Base-by-base conservation (phyloP, 2,113 vertebrate species). In the Marmota flaviventris region DNA sequence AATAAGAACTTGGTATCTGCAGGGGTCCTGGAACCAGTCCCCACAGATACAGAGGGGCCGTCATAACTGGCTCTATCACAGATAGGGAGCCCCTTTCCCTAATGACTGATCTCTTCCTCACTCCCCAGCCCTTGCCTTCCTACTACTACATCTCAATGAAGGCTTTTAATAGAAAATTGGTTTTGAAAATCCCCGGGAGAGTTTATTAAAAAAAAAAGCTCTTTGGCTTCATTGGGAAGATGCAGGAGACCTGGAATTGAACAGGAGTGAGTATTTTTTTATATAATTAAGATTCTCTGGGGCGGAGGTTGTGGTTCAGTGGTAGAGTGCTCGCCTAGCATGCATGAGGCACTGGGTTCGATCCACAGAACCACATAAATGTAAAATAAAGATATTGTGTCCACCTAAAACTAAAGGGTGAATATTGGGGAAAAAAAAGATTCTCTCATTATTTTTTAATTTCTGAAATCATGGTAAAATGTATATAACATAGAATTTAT, bases 401-500 rank as follows among this genome's bases (percentile, higher is more conserved):
- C 45, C 45, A 45, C 45, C 45, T 45, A 45, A 45, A 45, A 45
- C 45, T 45, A 45, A 45, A 45, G 45, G 45, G 45, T 45, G 8
- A 45, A 45, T 45, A 45, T 45, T 45, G 45, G 45, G 45, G 45
- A 8, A 9, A 45, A 45, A 45, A 45, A 75, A 34, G 8, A 82
- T 75, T 39, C 12, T 18, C 76, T 87, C 32, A 22, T 78, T 85
- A 45, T 89, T 63, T 82, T 93, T 48, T 81, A 42, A 29, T 70
- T 92, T 92, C 51, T 18, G 37, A 92, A 87, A 65, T 37, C 17
- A 5, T 65, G 16, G 32, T 61, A 63, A 82, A 83, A 56, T 51
- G 75, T 10, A 76, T 22, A 82, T 25, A 45, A 45, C 53, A 58
- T 27, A 63, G 42, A n/a, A 29, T 29, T 84, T 39, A 58, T 22